phyloP scores from a whole-genome alignment of 2,797 vertebrate species.

The Acrossocheilus wenchowensis region DNA sequence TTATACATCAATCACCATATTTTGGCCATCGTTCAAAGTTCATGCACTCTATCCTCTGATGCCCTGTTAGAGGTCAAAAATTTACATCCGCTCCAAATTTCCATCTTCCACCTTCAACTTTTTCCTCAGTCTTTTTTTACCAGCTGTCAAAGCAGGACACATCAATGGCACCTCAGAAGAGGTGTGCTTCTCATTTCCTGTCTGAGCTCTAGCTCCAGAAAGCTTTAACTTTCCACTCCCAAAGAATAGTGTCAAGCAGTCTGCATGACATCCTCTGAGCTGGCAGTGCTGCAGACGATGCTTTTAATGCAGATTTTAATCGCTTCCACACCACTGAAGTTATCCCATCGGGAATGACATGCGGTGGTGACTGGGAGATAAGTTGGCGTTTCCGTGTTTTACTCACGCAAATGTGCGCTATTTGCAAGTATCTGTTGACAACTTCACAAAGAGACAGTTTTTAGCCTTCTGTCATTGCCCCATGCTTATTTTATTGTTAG shows the following conservation, averaged over 20 bases:
- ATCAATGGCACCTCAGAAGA: conserved; percentile 45
- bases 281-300: conserved; percentile 25
- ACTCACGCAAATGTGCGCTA: neutral
- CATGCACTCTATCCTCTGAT: conserved; percentile 24
- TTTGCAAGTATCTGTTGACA: conserved; percentile 12
- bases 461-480: conserved; percentile 1
- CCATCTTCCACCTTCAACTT: conserved; percentile 23
- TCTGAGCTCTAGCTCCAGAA: conserved; percentile 33
- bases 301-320: conserved; percentile 50
- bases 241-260: conserved; percentile 37
- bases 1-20: conserved; percentile 1
- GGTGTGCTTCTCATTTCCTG: conserved; percentile 32
- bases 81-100: conserved; percentile 26
- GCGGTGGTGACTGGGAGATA: neutral
- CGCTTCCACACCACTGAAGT: conserved; percentile 45
- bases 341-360: conserved; percentile 11
- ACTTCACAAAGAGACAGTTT: conserved; percentile 22
- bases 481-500: conserved; percentile 36
- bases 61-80: conserved; percentile 27
- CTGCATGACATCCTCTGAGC: conserved; percentile 35
- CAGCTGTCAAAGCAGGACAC: conserved; percentile 55
- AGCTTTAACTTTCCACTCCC: conserved; percentile 31
- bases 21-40: conserved; percentile 7
- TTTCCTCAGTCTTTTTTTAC: conserved; percentile 14
- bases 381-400: conserved; percentile 19